Base-by-base conservation (phyloP, 2,888 invertebrate genomes). In the Auanema freiburgensis region DNA sequence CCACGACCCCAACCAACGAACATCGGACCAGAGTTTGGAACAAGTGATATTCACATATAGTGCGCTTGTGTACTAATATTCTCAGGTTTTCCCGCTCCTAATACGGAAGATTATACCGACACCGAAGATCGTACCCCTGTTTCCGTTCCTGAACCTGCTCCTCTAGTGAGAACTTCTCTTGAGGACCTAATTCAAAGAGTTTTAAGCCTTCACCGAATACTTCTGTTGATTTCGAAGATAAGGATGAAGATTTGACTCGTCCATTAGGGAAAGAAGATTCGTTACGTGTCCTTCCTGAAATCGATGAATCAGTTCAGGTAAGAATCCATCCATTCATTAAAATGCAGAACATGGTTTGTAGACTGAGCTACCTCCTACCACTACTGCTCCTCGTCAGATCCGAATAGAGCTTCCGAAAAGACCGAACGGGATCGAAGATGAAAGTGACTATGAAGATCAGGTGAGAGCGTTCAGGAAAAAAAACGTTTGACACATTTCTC, bases 21-120 rank as follows among this genome's bases (percentile, higher is more conserved):
- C 18, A 55, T 73, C 23, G 73, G 73, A 0, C 69, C 73, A 11
- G 73, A 73, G 42, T 73, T 73, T 57, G 73, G 73, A 62, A 70
- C 69, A 21, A 72, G 69, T 56, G 14, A 16, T 53, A 14, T 43
- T 25, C 5, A 5, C 2, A 6, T 57, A 14, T 14, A n/a, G 14
- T 16, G 18, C 5, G 14, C 3, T 16, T 10, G 16, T 5, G 10
- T 46, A 21, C 8, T 33, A 33, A 33, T 8, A 5, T 49, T 57
- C 33, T 10, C 41, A 63, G 63, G 55, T 42, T 73, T 73, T 59
- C 73, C 73, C 12, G 70, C 73, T 8, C 73, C 73, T 4, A 57
- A 71, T 42, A 63, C 69, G 11, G 73, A 71, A 12, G 73, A 73
- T 43, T 73, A 73, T 49, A 71, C 67, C 50, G 71, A 71, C 42